phyloP scores from a whole-genome alignment of 2,888 invertebrate genomes.

The Leistus spinibarbis region DNA sequence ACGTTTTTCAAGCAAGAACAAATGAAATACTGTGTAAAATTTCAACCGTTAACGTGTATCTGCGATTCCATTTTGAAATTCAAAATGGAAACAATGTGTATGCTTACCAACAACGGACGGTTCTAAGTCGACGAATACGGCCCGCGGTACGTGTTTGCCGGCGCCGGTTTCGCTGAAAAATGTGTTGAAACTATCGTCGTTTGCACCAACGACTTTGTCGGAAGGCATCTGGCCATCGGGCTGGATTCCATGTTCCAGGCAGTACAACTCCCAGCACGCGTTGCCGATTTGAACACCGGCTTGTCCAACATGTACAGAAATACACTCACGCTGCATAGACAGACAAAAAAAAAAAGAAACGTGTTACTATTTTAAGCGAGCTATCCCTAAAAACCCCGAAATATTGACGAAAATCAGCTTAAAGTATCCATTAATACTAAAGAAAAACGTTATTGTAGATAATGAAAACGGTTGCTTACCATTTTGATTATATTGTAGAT shows the following conservation, averaged over 20 bases:
- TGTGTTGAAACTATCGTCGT: constrained; percentile 52
- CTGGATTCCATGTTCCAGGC: constrained; percentile 56
- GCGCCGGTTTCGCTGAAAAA: constrained; percentile 56
- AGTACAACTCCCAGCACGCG: constrained; percentile 56
- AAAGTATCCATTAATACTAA: background rate
- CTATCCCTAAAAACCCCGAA: background rate
- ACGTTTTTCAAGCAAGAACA: background rate
- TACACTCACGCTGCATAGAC: constrained; percentile 65
- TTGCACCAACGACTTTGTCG: constrained; percentile 56
- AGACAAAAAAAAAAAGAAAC: background rate
- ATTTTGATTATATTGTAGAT: background rate
- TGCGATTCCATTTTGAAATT: background rate
- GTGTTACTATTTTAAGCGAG: background rate
- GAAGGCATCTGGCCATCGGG: constrained; percentile 60
- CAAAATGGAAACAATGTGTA: background rate
- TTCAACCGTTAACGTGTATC: constrained; percentile 52
- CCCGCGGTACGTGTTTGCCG: constrained; percentile 67
- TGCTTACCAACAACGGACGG: constrained; percentile 66
- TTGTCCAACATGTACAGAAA: constrained; percentile 67
- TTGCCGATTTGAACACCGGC: constrained; percentile 56
- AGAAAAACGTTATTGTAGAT: background rate
- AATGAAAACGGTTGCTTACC: background rate
- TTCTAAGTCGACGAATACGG: constrained; percentile 70
- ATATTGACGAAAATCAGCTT: background rate
- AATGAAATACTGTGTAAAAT: background rate